A percentile compares a stretch with the other conserved stretches of the same genome.
Conservation (phyloP, 2,113 vertebrate species). For the Salvelinus alpinus region DNA sequence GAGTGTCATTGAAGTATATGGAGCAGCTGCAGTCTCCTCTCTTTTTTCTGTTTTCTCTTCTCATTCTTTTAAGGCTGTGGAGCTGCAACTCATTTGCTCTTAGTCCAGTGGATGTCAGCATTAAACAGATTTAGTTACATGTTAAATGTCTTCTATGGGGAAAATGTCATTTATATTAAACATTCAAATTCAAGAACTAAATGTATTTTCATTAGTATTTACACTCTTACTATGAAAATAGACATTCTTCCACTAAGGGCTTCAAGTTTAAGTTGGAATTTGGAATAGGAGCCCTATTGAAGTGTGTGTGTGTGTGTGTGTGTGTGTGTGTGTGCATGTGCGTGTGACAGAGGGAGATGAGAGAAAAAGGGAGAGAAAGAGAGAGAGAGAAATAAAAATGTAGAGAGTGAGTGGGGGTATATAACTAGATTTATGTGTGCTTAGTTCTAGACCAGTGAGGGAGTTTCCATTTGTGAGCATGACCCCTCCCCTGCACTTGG, state of each 20-base stretch:
- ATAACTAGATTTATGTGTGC: slow-evolving; percentile 57
- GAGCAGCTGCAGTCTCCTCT: no score
- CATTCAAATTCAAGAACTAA: slow-evolving; percentile 36
- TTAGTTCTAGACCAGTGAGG: slow-evolving; percentile 47
- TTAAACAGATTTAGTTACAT: slow-evolving; percentile 43
- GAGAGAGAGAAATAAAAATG: not conserved
- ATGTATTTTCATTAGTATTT: slow-evolving; percentile 38
- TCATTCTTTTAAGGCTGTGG: no score
- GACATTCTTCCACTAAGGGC: slow-evolving; percentile 21
- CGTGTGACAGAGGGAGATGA: slow-evolving; percentile 9
- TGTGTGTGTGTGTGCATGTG: not conserved
- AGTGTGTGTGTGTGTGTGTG: slow-evolving; percentile 4
- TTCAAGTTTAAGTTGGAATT: not conserved
- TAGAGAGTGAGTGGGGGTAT: not conserved
- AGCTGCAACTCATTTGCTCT: no score
- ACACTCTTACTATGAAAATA: slow-evolving; percentile 44
- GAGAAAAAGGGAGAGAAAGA: not conserved
- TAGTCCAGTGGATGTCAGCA: not conserved
- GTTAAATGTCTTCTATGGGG: slow-evolving; percentile 42
- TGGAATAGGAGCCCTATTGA: not conserved
- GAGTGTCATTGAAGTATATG: no score
- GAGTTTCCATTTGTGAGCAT: slow-evolving; percentile 44
- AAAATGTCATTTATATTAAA: slow-evolving; percentile 47
- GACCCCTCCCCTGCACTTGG: slow-evolving; percentile 57
- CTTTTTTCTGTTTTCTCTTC: no score